These are phyloP conservation scores for Acleris emargana DNA, from an alignment of 2,888 invertebrate species.

Conservation along the genomic window DNA sequence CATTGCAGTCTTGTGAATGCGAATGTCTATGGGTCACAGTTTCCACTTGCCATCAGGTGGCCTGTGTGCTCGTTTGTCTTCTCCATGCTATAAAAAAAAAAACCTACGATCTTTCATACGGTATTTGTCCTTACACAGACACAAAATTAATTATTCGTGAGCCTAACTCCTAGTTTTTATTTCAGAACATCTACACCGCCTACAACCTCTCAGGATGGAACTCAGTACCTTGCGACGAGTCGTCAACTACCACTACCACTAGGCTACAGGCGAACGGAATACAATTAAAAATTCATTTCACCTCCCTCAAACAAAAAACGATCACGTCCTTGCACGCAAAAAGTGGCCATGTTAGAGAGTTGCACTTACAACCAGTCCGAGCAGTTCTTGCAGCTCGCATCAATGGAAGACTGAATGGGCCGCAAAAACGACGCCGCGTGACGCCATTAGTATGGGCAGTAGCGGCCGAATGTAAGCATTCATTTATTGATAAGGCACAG, in stretches of 20 bases:
- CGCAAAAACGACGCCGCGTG: conserved; percentile 77
- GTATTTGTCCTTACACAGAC: too few relatives aligned
- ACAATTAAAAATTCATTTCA: conserved; percentile 67
- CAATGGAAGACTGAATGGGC: conserved; percentile 79
- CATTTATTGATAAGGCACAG: conserved; percentile 71
- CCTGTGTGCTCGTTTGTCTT: too few relatives aligned
- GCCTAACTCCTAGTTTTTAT: too few relatives aligned
- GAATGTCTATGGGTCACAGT: too few relatives aligned
- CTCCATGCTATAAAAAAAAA: too few relatives aligned
- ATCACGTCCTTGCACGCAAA: conserved; percentile 73
- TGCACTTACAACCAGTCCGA: conserved; percentile 58
- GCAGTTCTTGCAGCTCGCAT: conserved; percentile 71
- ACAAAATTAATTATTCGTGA: too few relatives aligned
- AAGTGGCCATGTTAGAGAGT: conserved; percentile 65
- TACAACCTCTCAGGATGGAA: too few relatives aligned
- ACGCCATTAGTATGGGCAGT: conserved; percentile 79
- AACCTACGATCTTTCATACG: too few relatives aligned
- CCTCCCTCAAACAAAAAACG: conserved; percentile 62
- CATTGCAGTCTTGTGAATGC: too few relatives aligned
- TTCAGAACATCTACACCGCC: too few relatives aligned
- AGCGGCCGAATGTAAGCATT: conserved; percentile 75
- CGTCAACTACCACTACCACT: too few relatives aligned
- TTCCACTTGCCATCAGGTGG: too few relatives aligned
- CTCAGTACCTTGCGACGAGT: background rate
- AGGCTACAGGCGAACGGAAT: conserved; percentile 6